Percentiles rank a stretch among this genome's conserved stretches.
These are phyloP conservation scores for Actinopyga echinites DNA, from an alignment of 53 echinoderm and acorn worm species.

Conservation along the genomic window DNA sequence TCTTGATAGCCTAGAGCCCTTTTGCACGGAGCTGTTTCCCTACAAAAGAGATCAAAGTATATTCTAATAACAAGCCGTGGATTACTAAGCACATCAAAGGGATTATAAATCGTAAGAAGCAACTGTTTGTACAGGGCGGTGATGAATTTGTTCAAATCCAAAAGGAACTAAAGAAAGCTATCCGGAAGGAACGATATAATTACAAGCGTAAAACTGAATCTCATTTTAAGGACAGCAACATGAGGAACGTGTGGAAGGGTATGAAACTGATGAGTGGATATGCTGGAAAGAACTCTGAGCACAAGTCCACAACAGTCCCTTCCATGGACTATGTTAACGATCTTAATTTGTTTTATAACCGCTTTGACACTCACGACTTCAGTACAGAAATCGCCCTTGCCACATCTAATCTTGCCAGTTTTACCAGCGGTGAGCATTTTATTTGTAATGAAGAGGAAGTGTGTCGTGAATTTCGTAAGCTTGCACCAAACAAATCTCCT, in stretches of 20 bases:
- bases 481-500: slow-evolving; percentile 18
- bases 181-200: neutral
- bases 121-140: neutral
- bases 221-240: slow-evolving; percentile 9
- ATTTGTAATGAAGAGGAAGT: slow-evolving; percentile 31
- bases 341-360: slow-evolving; percentile 33
- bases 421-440: slow-evolving; percentile 1
- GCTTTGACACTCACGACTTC: slow-evolving; percentile 38
- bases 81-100: neutral
- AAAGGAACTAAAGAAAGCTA: neutral
- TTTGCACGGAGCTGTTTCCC: neutral
- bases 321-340: slow-evolving; percentile 32
- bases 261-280: slow-evolving; percentile 43
- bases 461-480: neutral
- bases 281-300: neutral
- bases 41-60: neutral
- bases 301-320: neutral
- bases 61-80: neutral
- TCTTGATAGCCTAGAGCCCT: no score
- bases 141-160: neutral
- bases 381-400: neutral
- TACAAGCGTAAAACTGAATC: slow-evolving; percentile 15
- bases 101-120: neutral
- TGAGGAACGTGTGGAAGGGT: slow-evolving; percentile 18
- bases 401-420: neutral